Percentiles rank a stretch among this genome's conserved stretches.
Evolutionary conservation across 2,113 vertebrate species (phyloP).

Genomic region (Centropristis striata): DNA sequence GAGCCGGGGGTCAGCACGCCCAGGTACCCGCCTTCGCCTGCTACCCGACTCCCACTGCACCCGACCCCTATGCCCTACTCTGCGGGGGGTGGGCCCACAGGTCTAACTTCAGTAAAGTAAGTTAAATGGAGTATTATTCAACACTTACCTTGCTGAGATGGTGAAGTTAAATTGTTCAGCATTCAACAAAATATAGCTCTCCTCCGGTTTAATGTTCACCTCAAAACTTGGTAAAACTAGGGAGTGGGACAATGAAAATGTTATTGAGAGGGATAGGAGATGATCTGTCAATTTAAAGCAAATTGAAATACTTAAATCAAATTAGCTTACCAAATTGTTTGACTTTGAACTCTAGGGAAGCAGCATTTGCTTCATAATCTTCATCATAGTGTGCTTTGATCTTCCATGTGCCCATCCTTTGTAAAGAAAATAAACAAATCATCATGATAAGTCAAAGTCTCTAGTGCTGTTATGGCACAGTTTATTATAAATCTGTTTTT

Average conservation of each 20-base stretch:
- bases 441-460: not conserved
- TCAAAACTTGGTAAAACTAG: slow-evolving; percentile 91
- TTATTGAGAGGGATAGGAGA: not conserved
- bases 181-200: slow-evolving; percentile 78
- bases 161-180: slow-evolving; percentile 63
- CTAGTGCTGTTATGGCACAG: not conserved
- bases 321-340: slow-evolving; percentile 87
- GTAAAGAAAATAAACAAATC: slow-evolving; percentile 6
- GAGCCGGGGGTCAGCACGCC: too few species aligned
- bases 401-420: slow-evolving; percentile 85
- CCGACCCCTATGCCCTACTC: too few species aligned
- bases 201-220: slow-evolving; percentile 82
- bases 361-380: slow-evolving; percentile 72
- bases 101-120: too few species aligned
- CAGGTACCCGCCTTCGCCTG: too few species aligned
- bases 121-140: too few species aligned
- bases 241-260: not conserved
- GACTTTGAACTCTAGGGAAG: slow-evolving; percentile 86
- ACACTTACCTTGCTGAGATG: slow-evolving; percentile 79
- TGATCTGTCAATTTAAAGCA: not conserved
- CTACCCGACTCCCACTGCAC: too few species aligned
- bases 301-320: not conserved
- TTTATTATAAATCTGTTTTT: slow-evolving; percentile 2
- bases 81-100: too few species aligned
- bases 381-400: slow-evolving; percentile 84